A percentile compares a stretch with the other conserved stretches of the same genome.
phyloP scores from a whole-genome alignment of 2,888 invertebrate genomes.

The Hybos culiciformis region DNA sequence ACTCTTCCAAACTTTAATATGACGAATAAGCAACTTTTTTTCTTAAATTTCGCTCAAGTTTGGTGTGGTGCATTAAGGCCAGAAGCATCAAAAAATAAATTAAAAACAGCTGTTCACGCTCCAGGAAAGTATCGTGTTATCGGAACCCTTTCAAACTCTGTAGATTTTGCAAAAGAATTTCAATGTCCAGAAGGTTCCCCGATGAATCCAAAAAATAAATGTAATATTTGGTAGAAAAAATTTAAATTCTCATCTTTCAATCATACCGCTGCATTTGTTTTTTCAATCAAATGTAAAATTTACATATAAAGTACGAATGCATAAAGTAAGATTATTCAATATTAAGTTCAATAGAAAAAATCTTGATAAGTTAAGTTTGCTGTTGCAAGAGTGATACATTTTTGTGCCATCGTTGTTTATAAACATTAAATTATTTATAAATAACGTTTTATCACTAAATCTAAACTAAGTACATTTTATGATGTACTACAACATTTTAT shows the following conservation, averaged over 20 bases:
- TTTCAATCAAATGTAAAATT: no score
- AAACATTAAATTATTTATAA: no score
- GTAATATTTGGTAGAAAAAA: constrained; percentile 53
- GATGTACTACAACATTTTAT: no score
- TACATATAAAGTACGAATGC: no score
- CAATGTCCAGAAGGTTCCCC: constrained; percentile 55
- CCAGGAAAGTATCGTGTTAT: constrained; percentile 71
- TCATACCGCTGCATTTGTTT: no score
- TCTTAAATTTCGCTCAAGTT: constrained; percentile 79
- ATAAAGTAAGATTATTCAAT: no score
- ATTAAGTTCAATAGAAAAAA: no score
- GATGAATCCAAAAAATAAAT: constrained; percentile 68
- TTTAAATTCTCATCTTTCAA: neutral
- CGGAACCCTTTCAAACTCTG: constrained; percentile 62
- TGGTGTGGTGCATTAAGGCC: constrained; percentile 74
- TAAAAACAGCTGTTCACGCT: constrained; percentile 72
- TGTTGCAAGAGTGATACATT: no score
- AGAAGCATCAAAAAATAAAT: constrained; percentile 63
- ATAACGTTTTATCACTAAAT: no score
- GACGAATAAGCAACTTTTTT: constrained; percentile 72
- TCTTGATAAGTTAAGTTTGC: no score
- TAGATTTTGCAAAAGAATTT: constrained; percentile 61
- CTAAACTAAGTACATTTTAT: no score
- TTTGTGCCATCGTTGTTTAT: no score
- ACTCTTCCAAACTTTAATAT: constrained; percentile 58